Conservation (phyloP, 2,797 vertebrate genomes). For the Takifugu rubripes region DNA sequence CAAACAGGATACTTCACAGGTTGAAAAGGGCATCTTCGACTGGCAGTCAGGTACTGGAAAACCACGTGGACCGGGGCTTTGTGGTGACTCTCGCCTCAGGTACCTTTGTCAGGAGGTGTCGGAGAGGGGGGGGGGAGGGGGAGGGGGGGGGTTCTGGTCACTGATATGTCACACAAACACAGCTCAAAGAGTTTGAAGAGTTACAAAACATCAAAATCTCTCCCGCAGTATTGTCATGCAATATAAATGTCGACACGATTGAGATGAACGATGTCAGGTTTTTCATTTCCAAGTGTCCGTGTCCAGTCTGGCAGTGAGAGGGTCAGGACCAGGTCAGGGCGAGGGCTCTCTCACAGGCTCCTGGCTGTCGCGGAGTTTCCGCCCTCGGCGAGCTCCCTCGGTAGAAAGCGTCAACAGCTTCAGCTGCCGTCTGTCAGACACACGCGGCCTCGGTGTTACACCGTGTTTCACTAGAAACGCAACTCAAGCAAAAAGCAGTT, state of each 20-base stretch:
- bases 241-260: constrained; percentile 78
- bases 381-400: constrained; percentile 43
- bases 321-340: constrained; percentile 39
- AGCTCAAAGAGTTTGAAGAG: constrained; percentile 68
- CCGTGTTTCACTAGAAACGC: constrained; percentile 75
- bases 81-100: constrained; percentile 53
- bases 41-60: constrained; percentile 45
- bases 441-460: constrained; percentile 68
- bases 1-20: constrained; percentile 54
- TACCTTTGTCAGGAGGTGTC: constrained; percentile 23
- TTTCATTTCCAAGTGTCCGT: constrained; percentile 25
- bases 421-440: constrained; percentile 56
- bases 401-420: constrained; percentile 38
- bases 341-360: constrained; percentile 35
- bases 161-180: constrained; percentile 72
- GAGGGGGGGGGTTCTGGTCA: constrained; percentile 28
- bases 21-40: constrained; percentile 40
- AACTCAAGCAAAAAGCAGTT: constrained; percentile 66
- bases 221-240: constrained; percentile 79
- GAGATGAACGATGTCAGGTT: constrained; percentile 61
- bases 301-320: constrained; percentile 71
- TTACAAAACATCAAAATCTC: constrained; percentile 79
- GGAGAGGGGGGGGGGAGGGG: not conserved
- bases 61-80: constrained; percentile 29
- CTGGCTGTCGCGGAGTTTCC: constrained; percentile 32